phyloP scores from a whole-genome alignment of 2,113 vertebrate species.

The Theropithecus gelada region DNA sequence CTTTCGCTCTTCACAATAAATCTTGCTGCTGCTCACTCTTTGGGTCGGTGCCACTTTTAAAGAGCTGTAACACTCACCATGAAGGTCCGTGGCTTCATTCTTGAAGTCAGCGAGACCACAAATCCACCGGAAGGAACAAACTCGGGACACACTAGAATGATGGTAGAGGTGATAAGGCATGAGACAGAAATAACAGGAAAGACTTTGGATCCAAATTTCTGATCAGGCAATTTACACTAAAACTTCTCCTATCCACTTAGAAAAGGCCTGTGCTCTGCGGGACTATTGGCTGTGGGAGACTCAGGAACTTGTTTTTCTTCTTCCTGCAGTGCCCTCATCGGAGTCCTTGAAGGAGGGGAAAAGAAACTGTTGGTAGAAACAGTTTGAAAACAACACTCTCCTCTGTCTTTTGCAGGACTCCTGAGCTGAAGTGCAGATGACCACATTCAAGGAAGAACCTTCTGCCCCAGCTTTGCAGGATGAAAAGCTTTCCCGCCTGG shows the following conservation, averaged over 20 bases:
- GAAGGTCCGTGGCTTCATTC: fast-evolving
- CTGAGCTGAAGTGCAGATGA: not conserved
- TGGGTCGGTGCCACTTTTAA: too few species aligned
- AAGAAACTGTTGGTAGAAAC: not conserved
- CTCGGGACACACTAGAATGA: fast-evolving
- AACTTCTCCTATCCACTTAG: not conserved
- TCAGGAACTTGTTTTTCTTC: not conserved
- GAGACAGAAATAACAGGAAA: not conserved
- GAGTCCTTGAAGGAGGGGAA: not conserved
- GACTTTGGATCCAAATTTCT: not conserved
- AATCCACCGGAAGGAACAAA: too few species aligned
- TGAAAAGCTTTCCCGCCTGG: not conserved
- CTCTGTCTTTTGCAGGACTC: conserved; percentile 37
- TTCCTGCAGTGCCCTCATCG: fast-evolving
- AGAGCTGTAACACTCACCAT: too few species aligned
- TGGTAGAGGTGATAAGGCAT: fast-evolving
- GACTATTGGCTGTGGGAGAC: fast-evolving
- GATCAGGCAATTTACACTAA: not conserved
- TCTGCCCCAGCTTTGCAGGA: not conserved
- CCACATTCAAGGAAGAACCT: not conserved
- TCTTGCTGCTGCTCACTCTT: too few species aligned
- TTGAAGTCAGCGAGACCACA: too few species aligned
- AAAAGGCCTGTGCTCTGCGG: not conserved
- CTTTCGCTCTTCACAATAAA: too few species aligned
- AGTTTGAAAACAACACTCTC: not conserved